A percentile compares a stretch with the other conserved stretches of the same genome.
These are phyloP conservation scores for Tetramorium simillimum DNA, from an alignment of 1,140 invertebrate species.

Conservation along the genomic window DNA sequence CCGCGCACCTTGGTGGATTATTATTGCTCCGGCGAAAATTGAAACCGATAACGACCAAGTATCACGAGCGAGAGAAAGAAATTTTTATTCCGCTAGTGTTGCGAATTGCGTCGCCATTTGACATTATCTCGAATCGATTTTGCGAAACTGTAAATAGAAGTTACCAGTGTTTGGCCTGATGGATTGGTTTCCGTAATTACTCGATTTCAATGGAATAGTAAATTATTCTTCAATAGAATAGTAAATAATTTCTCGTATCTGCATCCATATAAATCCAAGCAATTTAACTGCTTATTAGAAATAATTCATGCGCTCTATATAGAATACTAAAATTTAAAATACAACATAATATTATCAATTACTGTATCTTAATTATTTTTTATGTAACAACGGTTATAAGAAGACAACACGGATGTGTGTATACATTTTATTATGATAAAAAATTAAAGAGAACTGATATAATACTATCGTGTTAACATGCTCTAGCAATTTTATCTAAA, in stretches of 20 bases:
- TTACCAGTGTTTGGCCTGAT: constrained; percentile 11
- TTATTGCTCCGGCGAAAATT: constrained; percentile 54
- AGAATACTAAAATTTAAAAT: background rate
- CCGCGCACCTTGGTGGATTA: constrained; percentile 18
- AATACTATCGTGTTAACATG: background rate
- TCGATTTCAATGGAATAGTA: background rate
- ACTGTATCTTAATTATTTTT: background rate
- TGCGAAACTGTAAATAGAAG: constrained; percentile 49
- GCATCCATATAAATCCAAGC: background rate
- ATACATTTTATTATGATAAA: background rate
- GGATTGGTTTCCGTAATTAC: constrained; percentile 43
- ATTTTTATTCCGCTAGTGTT: constrained; percentile 46
- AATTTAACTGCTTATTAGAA: background rate
- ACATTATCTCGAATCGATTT: constrained; percentile 43
- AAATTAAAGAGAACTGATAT: background rate
- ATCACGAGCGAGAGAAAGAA: constrained; percentile 44
- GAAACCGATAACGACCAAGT: constrained; percentile 58
- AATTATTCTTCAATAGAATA: background rate
- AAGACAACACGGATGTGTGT: background rate
- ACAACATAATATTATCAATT: background rate
- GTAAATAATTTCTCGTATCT: constrained; percentile 22
- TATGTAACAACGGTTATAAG: background rate
- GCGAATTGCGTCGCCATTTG: constrained; percentile 51
- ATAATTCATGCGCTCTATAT: background rate
- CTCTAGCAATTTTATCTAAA: background rate